Evolutionary conservation across 2,113 vertebrate species (phyloP).

Genomic region (Typhlomys cinereus): DNA sequence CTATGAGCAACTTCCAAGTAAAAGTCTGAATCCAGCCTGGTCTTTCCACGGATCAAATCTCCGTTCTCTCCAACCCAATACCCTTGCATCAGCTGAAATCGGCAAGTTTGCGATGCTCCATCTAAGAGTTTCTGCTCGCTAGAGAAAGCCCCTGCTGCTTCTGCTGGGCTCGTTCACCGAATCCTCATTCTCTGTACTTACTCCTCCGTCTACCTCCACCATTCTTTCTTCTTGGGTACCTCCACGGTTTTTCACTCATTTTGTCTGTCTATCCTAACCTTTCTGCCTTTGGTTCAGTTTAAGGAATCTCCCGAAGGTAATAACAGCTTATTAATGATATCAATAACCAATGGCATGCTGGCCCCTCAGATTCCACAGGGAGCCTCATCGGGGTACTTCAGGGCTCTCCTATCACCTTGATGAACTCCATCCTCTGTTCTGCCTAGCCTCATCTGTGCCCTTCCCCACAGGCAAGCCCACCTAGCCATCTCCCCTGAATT

Average conservation of each 20-base stretch:
- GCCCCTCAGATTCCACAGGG: not conserved
- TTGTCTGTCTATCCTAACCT: not conserved
- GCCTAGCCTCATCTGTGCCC: not conserved
- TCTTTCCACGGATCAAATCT: slow-evolving; percentile 13
- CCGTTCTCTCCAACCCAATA: not conserved
- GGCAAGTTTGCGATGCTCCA: not conserved
- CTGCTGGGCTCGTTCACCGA: not conserved
- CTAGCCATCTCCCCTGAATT: not conserved
- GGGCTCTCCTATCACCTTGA: no score
- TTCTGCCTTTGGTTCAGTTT: not conserved
- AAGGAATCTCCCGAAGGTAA: not conserved
- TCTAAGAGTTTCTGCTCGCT: not conserved
- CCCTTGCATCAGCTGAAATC: not conserved
- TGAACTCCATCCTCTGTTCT: not conserved
- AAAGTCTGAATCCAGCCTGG: slow-evolving; percentile 37
- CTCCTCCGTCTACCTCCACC: not conserved
- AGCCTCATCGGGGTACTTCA: fast-evolving
- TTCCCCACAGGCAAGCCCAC: not conserved
- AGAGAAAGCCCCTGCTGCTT: not conserved
- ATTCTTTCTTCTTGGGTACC: not conserved
- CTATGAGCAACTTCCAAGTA: slow-evolving; percentile 23
- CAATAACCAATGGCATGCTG: not conserved
- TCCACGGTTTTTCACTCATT: not conserved
- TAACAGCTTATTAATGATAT: not conserved
- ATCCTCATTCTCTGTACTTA: not conserved